These are phyloP conservation scores for Lutraria rhynchaena DNA, from an alignment of 1,140 invertebrate species.

Conservation along the genomic window DNA sequence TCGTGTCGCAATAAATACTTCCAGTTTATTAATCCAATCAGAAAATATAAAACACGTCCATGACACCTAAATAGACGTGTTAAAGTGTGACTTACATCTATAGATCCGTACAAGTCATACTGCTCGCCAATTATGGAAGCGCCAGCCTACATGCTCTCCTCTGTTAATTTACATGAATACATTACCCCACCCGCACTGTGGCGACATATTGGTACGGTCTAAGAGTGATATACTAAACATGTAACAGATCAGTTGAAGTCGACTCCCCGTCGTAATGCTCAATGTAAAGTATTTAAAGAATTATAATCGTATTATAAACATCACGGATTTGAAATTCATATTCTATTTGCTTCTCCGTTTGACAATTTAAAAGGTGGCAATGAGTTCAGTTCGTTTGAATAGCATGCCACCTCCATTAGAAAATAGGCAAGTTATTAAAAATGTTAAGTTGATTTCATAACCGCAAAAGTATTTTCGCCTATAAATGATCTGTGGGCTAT, in stretches of 20 bases:
- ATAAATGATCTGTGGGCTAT: too few species aligned
- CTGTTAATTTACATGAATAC: slow-evolving; percentile 38
- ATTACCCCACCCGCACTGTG: slow-evolving; percentile 35
- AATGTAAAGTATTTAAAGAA: slow-evolving; percentile 24
- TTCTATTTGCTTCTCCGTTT: not conserved
- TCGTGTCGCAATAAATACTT: slow-evolving; percentile 7
- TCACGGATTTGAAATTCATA: slow-evolving; percentile 32
- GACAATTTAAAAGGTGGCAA: slow-evolving; percentile 3
- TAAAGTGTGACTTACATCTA: slow-evolving; percentile 26
- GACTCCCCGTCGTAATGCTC: not conserved
- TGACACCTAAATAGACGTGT: slow-evolving; percentile 33
- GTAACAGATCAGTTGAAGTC: slow-evolving; percentile 21
- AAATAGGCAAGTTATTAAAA: not conserved
- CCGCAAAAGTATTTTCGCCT: not conserved
- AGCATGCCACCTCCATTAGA: not conserved
- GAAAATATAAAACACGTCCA: slow-evolving; percentile 18
- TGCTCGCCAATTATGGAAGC: slow-evolving; percentile 33
- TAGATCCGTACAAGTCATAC: slow-evolving; percentile 32
- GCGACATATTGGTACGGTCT: slow-evolving; percentile 19
- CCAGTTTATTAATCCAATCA: slow-evolving; percentile 18
- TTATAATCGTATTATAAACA: slow-evolving; percentile 45
- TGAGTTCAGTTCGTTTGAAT: not conserved
- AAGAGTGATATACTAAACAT: slow-evolving; percentile 17
- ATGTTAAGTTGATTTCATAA: slow-evolving; percentile 7
- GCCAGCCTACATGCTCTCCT: slow-evolving; percentile 13